A percentile compares a stretch with the other conserved stretches of the same genome.
phyloP scores from a whole-genome alignment of 2,797 vertebrate species.

The Rhincodon typus region DNA sequence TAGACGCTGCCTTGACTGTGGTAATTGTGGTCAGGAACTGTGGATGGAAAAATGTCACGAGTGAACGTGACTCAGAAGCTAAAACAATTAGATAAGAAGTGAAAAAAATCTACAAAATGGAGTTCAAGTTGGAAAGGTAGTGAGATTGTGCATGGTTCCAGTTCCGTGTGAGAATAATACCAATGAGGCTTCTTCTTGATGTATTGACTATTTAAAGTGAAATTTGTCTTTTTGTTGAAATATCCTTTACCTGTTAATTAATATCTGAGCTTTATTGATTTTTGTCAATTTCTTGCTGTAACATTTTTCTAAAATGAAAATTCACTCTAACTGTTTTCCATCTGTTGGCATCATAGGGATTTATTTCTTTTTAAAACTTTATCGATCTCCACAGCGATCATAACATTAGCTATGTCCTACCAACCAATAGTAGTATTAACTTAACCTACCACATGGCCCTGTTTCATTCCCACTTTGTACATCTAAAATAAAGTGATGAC shows the following conservation, averaged over 20 bases:
- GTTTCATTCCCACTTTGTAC: background rate
- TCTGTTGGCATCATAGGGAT: background rate
- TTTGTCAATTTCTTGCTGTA: background rate
- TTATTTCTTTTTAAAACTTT: background rate
- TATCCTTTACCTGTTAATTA: background rate
- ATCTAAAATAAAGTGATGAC: background rate
- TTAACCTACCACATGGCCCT: background rate
- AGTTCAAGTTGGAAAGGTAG: background rate
- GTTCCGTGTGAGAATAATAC: background rate
- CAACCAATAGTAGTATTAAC: background rate
- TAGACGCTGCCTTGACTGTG: background rate
- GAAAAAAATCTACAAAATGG: background rate
- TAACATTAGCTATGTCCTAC: background rate
- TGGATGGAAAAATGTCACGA: background rate
- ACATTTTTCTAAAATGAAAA: background rate
- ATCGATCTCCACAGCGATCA: background rate
- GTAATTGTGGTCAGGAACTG: background rate
- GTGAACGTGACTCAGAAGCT: background rate
- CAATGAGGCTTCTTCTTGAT: background rate
- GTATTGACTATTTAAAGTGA: background rate
- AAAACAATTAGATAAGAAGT: background rate
- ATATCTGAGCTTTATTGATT: background rate
- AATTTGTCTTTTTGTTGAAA: background rate
- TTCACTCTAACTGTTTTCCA: background rate
- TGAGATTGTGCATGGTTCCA: background rate